phyloP scores from a whole-genome alignment of 2,113 vertebrate species.

The Labeo rohita region DNA sequence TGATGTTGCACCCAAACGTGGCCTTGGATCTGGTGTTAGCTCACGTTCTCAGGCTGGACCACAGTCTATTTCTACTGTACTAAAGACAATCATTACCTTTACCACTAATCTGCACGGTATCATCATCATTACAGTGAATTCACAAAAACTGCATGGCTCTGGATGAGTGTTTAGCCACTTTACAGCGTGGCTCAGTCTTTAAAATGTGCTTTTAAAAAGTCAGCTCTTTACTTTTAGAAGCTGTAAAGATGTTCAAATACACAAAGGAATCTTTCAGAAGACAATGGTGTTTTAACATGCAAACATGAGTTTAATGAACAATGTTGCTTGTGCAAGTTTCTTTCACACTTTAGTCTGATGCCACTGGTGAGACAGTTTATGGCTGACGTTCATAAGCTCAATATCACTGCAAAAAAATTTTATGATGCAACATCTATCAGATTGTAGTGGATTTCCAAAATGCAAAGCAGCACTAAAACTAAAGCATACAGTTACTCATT shows the following conservation, averaged over 20 bases:
- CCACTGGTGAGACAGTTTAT: not conserved
- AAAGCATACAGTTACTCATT: not conserved
- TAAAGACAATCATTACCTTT: not conserved
- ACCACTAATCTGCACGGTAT: not conserved
- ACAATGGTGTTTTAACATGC: not conserved
- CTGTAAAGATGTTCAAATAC: not conserved
- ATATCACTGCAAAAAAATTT: not conserved
- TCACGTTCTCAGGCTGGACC: not conserved
- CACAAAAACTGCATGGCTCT: not conserved
- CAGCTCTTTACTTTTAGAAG: not conserved
- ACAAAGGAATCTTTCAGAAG: not conserved
- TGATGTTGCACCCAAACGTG: not conserved
- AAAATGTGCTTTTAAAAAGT: not conserved
- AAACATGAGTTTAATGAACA: not conserved
- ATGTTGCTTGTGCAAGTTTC: not conserved
- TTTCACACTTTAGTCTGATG: not conserved
- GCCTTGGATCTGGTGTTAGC: not conserved
- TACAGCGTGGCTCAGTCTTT: not conserved
- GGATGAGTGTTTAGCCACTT: not conserved
- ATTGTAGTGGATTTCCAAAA: not conserved
- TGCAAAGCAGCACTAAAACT: not conserved
- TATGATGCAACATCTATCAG: not conserved
- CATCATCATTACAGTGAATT: not conserved
- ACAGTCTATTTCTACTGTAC: slow-evolving; percentile 1
- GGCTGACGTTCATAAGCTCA: not conserved